Percentiles rank a stretch among this genome's conserved stretches.
Evolutionary conservation across 1,140 invertebrate genomes (phyloP).

Genomic region (Drosophila seguyi): DNA sequence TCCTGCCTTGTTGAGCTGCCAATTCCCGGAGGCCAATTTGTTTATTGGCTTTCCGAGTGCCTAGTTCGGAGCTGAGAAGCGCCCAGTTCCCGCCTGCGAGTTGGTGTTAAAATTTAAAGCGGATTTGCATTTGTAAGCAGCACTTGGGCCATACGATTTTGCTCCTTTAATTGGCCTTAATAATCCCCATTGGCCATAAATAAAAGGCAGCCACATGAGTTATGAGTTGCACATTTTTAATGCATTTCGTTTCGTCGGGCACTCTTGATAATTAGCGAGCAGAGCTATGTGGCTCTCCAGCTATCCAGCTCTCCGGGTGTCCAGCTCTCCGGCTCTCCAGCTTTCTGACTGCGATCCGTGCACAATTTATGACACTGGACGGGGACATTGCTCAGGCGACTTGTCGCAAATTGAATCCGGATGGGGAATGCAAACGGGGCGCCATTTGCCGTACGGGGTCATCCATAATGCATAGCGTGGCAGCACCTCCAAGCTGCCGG

Average conservation of each 20-base stretch:
- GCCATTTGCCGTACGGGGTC: constrained; percentile 69
- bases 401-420: constrained; percentile 72
- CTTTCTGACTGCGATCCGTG: constrained; percentile 20
- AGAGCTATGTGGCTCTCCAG: constrained; percentile 21
- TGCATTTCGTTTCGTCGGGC: constrained; percentile 45
- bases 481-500: constrained; percentile 48
- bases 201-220: constrained; percentile 42
- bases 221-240: constrained; percentile 42
- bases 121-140: constrained; percentile 38
- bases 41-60: constrained; percentile 66
- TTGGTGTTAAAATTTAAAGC: constrained; percentile 61
- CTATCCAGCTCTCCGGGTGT: not conserved
- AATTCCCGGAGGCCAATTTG: constrained; percentile 67
- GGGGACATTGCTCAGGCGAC: constrained; percentile 64
- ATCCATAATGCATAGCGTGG: constrained; percentile 75
- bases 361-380: constrained; percentile 66
- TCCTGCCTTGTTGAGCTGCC: constrained; percentile 62
- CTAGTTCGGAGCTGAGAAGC: not conserved
- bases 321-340: not conserved
- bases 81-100: constrained; percentile 29
- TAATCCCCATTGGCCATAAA: constrained; percentile 47
- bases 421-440: constrained; percentile 62
- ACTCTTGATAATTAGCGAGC: constrained; percentile 74
- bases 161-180: constrained; percentile 49
- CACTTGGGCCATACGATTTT: not conserved